Evolutionary conservation across 2,888 invertebrate species (phyloP).

Genomic region (Embidobia sp.): DNA sequence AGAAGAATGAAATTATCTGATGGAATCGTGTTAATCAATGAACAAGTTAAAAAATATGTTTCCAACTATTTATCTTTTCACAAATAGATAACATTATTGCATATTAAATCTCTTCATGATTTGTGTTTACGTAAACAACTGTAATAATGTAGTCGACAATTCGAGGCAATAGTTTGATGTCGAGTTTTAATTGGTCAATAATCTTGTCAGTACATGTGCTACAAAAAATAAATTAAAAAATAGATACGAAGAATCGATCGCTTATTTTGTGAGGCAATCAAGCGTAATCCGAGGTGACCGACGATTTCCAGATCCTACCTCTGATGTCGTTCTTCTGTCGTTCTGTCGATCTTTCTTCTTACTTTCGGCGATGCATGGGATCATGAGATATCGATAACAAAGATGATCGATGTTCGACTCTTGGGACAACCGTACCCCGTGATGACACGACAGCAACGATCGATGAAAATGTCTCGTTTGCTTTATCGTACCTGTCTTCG

Average conservation of each 20-base stretch:
- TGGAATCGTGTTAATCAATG: slow-evolving; percentile 26
- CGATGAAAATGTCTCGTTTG: slow-evolving; percentile 71
- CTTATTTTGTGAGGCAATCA: slow-evolving; percentile 78
- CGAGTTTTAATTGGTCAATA: slow-evolving; percentile 56
- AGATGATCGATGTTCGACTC: slow-evolving; percentile 79
- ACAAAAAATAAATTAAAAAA: slow-evolving; percentile 60
- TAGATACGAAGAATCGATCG: slow-evolving; percentile 71
- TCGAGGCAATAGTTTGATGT: slow-evolving; percentile 25
- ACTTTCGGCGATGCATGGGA: slow-evolving; percentile 66
- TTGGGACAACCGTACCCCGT: slow-evolving; percentile 65
- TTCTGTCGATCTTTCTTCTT: slow-evolving; percentile 71
- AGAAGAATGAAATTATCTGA: slow-evolving; percentile 26
- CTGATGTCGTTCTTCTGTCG: slow-evolving; percentile 69
- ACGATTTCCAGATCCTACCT: slow-evolving; percentile 75
- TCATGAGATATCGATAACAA: slow-evolving; percentile 78
- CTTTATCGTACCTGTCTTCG: slow-evolving; percentile 66
- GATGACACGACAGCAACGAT: slow-evolving; percentile 70
- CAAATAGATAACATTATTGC: slow-evolving; percentile 27
- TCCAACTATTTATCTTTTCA: slow-evolving; percentile 3
- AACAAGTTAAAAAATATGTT: slow-evolving; percentile 19
- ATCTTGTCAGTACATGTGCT: slow-evolving; percentile 39
- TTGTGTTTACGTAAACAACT: slow-evolving; percentile 5
- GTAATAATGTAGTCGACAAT: slow-evolving; percentile 15
- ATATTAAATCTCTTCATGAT: slow-evolving; percentile 18
- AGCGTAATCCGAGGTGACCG: slow-evolving; percentile 74